These are phyloP conservation scores for Rhynchonema sp. DNA, from an alignment of 2,888 invertebrate genomes.

Conservation along the genomic window DNA sequence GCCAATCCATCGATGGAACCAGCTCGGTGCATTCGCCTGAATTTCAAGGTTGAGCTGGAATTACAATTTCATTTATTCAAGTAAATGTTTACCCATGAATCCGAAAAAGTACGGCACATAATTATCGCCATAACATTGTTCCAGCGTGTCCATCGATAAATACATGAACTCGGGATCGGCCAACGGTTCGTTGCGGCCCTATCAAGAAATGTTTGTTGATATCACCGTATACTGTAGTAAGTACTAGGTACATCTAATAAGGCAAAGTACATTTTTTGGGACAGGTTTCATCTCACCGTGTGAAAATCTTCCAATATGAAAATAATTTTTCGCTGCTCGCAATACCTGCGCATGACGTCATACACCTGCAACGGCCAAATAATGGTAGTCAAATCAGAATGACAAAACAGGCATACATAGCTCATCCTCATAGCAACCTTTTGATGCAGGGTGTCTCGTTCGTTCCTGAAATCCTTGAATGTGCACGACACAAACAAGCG, in stretches of 20 bases:
- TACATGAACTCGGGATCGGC: neutral
- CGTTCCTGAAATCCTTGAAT: conserved; percentile 3
- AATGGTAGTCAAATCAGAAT: too few relatives aligned
- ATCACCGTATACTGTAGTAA: too few relatives aligned
- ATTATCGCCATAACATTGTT: neutral
- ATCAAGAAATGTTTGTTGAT: neutral
- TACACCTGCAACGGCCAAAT: neutral
- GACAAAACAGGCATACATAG: too few relatives aligned
- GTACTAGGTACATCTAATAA: too few relatives aligned
- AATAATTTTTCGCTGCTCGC: neutral
- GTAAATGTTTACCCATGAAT: too few relatives aligned
- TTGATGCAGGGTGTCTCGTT: neutral
- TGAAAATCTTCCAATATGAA: neutral
- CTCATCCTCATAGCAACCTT: too few relatives aligned
- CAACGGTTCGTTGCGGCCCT: neutral
- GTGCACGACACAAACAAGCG: neutral
- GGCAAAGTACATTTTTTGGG: too few relatives aligned
- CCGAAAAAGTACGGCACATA: neutral
- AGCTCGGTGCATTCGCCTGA: conserved; percentile 1
- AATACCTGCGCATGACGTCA: neutral
- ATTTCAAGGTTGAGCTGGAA: neutral
- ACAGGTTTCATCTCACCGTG: too few relatives aligned
- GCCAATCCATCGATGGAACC: neutral
- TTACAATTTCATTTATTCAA: neutral
- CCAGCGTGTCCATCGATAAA: neutral